phyloP scores from a whole-genome alignment of 2,888 invertebrate species.

The Atethmia centrago region DNA sequence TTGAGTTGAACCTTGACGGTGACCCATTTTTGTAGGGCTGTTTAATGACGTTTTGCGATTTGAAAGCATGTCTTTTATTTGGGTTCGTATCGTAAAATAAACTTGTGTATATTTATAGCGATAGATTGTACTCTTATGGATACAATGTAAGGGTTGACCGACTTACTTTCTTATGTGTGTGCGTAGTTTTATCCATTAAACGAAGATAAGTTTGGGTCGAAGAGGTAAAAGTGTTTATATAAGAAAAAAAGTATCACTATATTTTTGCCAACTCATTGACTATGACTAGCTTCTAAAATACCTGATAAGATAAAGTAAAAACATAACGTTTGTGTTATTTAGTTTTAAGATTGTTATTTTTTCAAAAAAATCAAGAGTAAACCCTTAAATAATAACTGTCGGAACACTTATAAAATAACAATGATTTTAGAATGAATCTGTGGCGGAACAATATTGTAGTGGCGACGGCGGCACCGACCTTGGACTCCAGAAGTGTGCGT shows the following conservation, averaged over 20 bases:
- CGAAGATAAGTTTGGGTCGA: constrained; percentile 14
- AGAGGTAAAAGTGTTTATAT: not conserved
- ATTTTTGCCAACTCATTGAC: not conserved
- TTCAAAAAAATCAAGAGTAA: not conserved
- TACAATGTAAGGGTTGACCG: not conserved
- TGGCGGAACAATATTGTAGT: too few relatives aligned
- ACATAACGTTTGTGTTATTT: not conserved
- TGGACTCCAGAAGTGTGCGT: too few relatives aligned
- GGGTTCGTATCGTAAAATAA: not conserved
- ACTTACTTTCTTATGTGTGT: not conserved
- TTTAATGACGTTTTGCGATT: constrained; percentile 18
- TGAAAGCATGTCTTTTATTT: not conserved
- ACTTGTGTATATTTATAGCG: constrained; percentile 8
- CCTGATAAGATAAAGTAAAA: not conserved
- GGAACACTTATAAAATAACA: constrained; percentile 15
- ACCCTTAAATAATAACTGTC: constrained; percentile 2
- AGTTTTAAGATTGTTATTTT: not conserved
- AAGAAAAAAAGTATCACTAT: not conserved
- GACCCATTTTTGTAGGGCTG: constrained; percentile 13
- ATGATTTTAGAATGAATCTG: constrained; percentile 27
- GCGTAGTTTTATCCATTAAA: constrained; percentile 10
- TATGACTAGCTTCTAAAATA: not conserved
- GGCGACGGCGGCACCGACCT: too few relatives aligned
- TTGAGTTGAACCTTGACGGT: constrained; percentile 10
- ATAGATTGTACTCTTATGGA: not conserved